Base-by-base conservation (phyloP, 2,113 vertebrate species). In the Lycaon pictus region DNA sequence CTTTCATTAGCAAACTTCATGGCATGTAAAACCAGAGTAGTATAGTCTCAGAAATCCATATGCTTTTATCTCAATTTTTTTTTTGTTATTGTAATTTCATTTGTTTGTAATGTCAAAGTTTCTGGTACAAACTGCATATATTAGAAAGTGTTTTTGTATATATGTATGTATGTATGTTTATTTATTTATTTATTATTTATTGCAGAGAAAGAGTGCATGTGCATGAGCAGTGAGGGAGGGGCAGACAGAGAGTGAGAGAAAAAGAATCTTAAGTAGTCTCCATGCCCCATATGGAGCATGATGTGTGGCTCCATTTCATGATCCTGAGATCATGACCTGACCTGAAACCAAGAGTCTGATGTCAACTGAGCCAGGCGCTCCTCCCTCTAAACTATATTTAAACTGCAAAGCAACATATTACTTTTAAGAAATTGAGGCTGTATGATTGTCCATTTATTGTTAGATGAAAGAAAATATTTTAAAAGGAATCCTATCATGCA, bases 321-420 rank as follows among this genome's bases (percentile, higher is more conserved):
- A 63, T 25, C 25, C 62, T 63, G 62, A 63, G 25, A 63, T 63
- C 11, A 63, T 29, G 62, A 69, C 67, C 67, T 69, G 67, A 69
- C 32, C 32, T 69, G 32, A 69, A 69, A 35, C 35, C 35, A 69
- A 69, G 27, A 65, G 17, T 69, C 8, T 1, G 32, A 69, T 35
- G 32, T 5, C 67, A 20, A 69, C 67, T n/a, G 32, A 35, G 67
- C 32, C 32, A 19, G 16, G 7, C 8, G n/a, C 3, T 7, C 32
- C n/a, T 5, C 32, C 7, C 3, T 25, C 19, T 79, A 9, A 20
- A 92, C 23, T 82, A 32, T 35, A 88, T 94, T 96, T 23, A 80
- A 94, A 84, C 9, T 91, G 20, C 10, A 62, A 80, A 96, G 12
- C 1, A 93, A 67, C 92, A 84, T 55, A 95, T 80, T n/a, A 67